Percentiles rank a stretch among this genome's conserved stretches.
These are phyloP conservation scores for Oryctolagus cuniculus DNA, from an alignment of 2,113 vertebrate genomes.

Conservation along the genomic window DNA sequence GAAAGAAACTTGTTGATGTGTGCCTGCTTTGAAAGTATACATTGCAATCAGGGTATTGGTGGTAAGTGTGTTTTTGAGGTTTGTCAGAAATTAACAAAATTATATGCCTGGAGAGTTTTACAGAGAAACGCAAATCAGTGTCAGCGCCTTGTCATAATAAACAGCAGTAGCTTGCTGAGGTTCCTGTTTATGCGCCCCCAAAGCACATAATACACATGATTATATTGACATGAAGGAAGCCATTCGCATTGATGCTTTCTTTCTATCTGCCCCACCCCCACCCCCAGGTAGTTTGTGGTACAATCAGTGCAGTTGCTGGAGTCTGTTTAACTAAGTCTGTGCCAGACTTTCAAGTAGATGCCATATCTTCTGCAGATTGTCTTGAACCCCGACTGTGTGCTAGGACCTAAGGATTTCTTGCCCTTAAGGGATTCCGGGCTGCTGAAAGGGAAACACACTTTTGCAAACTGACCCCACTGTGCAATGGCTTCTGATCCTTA, in stretches of 20 bases:
- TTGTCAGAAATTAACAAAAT: constrained; percentile 89
- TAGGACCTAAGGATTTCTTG: neutral
- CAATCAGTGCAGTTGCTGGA: constrained; percentile 65
- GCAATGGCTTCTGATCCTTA: neutral
- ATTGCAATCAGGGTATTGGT: constrained; percentile 82
- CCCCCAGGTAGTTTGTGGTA: constrained; percentile 79
- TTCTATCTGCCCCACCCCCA: constrained; percentile 56
- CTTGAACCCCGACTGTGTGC: neutral
- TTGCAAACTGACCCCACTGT: neutral
- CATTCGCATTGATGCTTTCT: constrained; percentile 9
- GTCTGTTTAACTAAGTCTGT: constrained; percentile 46
- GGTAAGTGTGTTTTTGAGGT: constrained; percentile 86
- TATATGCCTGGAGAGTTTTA: constrained; percentile 85
- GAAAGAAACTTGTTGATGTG: constrained; percentile 71
- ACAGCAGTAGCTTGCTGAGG: constrained; percentile 70
- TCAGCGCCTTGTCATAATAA: constrained; percentile 84
- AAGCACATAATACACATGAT: constrained; percentile 78
- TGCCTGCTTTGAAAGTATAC: constrained; percentile 61
- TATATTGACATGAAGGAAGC: constrained; percentile 70
- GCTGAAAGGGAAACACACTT: neutral
- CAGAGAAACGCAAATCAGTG: constrained; percentile 84
- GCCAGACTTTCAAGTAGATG: constrained; percentile 57
- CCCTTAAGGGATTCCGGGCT: neutral
- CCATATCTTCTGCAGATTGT: neutral
- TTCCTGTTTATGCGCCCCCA: constrained; percentile 79